These are phyloP conservation scores for Podilymbus podiceps DNA, from an alignment of 2,113 vertebrate genomes.

Conservation along the genomic window DNA sequence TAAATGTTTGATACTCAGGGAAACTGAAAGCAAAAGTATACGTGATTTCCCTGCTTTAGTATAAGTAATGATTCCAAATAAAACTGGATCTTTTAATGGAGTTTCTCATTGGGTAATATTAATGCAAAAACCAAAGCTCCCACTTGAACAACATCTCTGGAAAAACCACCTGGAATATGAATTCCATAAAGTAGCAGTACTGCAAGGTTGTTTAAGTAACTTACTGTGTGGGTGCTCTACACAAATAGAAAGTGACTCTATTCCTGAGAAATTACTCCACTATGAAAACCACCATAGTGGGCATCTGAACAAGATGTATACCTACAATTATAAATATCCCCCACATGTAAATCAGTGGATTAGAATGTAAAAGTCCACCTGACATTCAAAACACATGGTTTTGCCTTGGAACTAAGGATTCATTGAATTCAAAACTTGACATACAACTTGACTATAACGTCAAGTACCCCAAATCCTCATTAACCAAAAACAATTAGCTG, in stretches of 20 bases:
- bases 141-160: background rate
- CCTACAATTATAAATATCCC: background rate
- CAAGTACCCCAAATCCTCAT: background rate
- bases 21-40: background rate
- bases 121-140: background rate
- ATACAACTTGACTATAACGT: too few relatives aligned
- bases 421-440: background rate
- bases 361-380: background rate
- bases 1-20: background rate
- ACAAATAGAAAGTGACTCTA: background rate
- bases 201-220: background rate
- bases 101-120: background rate
- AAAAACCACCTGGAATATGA: background rate
- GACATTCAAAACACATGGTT: background rate
- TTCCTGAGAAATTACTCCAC: background rate
- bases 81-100: background rate
- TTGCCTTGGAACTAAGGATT: background rate
- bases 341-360: background rate
- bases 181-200: background rate
- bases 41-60: background rate
- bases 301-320: background rate
- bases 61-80: background rate
- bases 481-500: background rate
- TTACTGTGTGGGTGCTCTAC: background rate
- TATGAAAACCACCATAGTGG: background rate